A percentile compares a stretch with the other conserved stretches of the same genome.
These are phyloP conservation scores for Argyresthia albistria DNA, from an alignment of 2,888 invertebrate species.

Conservation along the genomic window DNA sequence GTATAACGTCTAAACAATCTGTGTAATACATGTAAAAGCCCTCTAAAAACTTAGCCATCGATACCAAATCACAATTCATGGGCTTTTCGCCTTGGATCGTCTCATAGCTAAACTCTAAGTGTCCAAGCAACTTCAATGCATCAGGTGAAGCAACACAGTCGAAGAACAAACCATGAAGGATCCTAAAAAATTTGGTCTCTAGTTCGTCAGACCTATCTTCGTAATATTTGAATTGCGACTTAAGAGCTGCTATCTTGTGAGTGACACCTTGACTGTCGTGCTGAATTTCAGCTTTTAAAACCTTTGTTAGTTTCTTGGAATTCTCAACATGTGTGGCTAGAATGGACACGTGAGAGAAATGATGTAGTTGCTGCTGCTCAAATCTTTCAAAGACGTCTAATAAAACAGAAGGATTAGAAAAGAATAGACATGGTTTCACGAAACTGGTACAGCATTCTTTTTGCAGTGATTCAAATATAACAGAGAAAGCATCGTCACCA, in stretches of 20 bases:
- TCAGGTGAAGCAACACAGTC: conserved; percentile 67
- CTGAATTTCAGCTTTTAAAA: conserved; percentile 47
- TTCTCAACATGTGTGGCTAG: conserved; percentile 46
- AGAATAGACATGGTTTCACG: conserved; percentile 68
- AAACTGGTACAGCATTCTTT: conserved; percentile 43
- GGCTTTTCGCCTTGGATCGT: conserved; percentile 71
- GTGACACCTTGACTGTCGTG: conserved; percentile 31
- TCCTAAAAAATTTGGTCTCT: conserved; percentile 63
- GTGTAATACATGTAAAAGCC: conserved; percentile 61
- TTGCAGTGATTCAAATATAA: conserved; percentile 60
- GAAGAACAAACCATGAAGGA: conserved; percentile 71
- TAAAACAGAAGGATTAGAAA: conserved; percentile 67
- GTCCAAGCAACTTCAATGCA: conserved; percentile 69
- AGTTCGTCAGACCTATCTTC: conserved; percentile 65
- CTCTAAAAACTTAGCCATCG: conserved; percentile 75
- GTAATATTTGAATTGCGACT: conserved; percentile 38
- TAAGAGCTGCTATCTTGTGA: conserved; percentile 33
- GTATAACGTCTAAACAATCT: conserved; percentile 67
- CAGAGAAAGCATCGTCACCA: conserved; percentile 49
- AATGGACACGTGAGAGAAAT: conserved; percentile 73
- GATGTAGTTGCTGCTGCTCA: conserved; percentile 76
- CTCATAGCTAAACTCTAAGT: conserved; percentile 77
- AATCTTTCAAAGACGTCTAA: conserved; percentile 71
- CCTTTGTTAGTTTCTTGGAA: conserved; percentile 56
- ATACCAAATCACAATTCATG: conserved; percentile 62